Percentiles rank a stretch among this genome's conserved stretches.
These are phyloP conservation scores for Hydropsyche betteni DNA, from an alignment of 2,888 invertebrate species.

Conservation along the genomic window DNA sequence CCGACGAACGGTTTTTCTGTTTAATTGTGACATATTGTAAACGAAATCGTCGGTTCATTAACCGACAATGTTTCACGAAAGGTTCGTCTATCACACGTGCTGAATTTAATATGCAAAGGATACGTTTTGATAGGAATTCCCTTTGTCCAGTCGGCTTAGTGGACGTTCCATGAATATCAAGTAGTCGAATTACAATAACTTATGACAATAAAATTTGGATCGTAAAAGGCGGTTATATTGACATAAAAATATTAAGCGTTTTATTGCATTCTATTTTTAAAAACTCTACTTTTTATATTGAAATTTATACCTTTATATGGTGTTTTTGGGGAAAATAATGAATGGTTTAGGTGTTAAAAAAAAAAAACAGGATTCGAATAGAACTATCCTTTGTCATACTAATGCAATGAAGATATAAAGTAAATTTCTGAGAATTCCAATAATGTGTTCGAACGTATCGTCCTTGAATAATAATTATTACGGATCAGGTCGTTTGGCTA, in stretches of 20 bases:
- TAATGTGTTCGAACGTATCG: slow-evolving; percentile 10
- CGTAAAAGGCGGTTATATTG: too few relatives aligned
- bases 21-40: not conserved
- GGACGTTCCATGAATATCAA: slow-evolving; percentile 22
- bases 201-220: not conserved
- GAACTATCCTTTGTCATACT: not conserved
- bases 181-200: not conserved
- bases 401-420: too few relatives aligned
- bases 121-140: slow-evolving; percentile 27
- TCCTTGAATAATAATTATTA: not conserved
- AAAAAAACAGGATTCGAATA: not conserved
- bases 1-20: not conserved
- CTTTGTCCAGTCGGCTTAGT: slow-evolving; percentile 24
- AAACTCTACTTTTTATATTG: too few relatives aligned
- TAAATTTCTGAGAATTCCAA: not conserved
- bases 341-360: too few relatives aligned
- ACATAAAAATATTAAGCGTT: not conserved
- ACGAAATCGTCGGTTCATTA: slow-evolving; percentile 23
- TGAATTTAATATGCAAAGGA: slow-evolving; percentile 33
- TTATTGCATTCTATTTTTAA: not conserved
- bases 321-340: too few relatives aligned
- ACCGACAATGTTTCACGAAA: not conserved
- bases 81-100: slow-evolving; percentile 15
- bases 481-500: slow-evolving; percentile 2
- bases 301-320: too few relatives aligned